Conservation (phyloP, 2,797 vertebrate genomes). For the Chelon auratus region DNA sequence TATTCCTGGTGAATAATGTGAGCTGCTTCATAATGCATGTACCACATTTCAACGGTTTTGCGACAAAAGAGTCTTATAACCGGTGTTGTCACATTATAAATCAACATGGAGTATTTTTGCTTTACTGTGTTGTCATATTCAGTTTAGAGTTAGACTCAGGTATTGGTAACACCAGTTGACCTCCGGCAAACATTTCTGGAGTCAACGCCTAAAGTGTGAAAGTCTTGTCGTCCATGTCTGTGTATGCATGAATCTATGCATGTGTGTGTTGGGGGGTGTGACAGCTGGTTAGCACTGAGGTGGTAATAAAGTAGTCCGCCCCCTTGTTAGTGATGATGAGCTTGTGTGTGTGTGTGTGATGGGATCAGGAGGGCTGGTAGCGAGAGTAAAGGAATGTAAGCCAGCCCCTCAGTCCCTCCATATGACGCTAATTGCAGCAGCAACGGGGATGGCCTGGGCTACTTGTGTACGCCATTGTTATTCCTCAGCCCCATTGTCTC, state of each 20-base stretch:
- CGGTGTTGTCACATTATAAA: no score
- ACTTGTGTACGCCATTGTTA: conserved; percentile 76
- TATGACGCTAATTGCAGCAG: conserved; percentile 80
- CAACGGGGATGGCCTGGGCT: conserved; percentile 64
- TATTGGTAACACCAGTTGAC: neutral
- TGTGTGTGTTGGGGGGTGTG: conserved; percentile 22
- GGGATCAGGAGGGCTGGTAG: conserved; percentile 60
- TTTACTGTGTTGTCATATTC: no score
- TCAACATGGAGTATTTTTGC: no score
- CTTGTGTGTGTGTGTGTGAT: conserved; percentile 44
- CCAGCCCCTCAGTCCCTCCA: conserved; percentile 60
- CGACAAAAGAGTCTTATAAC: no score
- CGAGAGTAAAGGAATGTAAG: conserved; percentile 79
- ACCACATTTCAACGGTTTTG: no score
- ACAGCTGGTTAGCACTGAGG: conserved; percentile 73
- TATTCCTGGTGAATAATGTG: no score
- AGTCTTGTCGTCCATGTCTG: conserved; percentile 1
- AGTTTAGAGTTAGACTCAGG: no score
- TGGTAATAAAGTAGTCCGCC: conserved; percentile 76
- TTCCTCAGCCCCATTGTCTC: conserved; percentile 70
- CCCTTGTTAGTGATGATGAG: conserved; percentile 74
- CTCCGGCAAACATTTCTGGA: neutral
- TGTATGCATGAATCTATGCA: conserved; percentile 9
- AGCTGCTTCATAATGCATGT: no score
- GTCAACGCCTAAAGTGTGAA: conserved; percentile 3